These are phyloP conservation scores for Volucella inanis DNA, from an alignment of 2,888 invertebrate species.

Conservation along the genomic window DNA sequence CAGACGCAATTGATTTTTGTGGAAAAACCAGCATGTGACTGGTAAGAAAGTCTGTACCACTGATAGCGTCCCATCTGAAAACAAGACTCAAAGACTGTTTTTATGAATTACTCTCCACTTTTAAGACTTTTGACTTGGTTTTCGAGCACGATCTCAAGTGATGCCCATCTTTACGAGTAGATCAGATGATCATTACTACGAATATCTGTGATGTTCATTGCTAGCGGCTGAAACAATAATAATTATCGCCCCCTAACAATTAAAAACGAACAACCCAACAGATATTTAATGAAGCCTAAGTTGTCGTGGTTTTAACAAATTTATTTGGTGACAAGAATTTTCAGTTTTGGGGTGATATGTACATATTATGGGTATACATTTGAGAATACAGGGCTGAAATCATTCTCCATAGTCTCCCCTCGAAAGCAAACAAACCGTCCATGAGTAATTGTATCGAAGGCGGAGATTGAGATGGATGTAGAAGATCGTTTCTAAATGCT, in stretches of 20 bases:
- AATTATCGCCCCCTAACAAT: conserved; percentile 50
- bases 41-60: too few species aligned
- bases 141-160: conserved; percentile 42
- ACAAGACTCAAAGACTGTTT: not conserved
- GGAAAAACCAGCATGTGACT: too few species aligned
- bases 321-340: conserved; percentile 70
- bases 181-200: too few species aligned
- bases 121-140: conserved; percentile 51
- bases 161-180: not conserved
- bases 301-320: conserved; percentile 62
- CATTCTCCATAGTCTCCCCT: conserved; percentile 33
- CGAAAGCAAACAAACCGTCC: conserved; percentile 39
- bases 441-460: conserved; percentile 47
- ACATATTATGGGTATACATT: not conserved
- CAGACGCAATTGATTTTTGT: conserved; percentile 3
- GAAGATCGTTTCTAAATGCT: conserved; percentile 60
- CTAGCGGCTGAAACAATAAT: conserved; percentile 13
- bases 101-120: conserved; percentile 19
- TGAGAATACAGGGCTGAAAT: not conserved
- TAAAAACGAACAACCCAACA: conserved; percentile 58
- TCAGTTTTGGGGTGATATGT: not conserved
- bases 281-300: conserved; percentile 57
- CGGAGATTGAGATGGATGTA: conserved; percentile 1
- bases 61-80: conserved; percentile 4
- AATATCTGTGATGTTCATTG: conserved; percentile 6